These are phyloP conservation scores for Dinothrombium tinctorium DNA, from an alignment of 1,140 invertebrate genomes.

Conservation along the genomic window DNA sequence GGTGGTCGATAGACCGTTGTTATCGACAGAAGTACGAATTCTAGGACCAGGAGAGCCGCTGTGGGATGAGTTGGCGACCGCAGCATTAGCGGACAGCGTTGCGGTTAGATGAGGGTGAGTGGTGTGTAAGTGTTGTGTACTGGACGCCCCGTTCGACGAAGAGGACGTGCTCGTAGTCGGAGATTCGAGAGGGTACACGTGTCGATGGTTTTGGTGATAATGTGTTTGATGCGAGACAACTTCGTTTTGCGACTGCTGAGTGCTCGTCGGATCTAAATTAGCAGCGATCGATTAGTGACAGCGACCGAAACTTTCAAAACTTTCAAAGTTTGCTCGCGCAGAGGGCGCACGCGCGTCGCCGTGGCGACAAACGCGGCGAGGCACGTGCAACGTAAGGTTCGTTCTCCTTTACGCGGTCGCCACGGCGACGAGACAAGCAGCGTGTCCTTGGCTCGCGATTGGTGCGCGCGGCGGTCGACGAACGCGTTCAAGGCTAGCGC, in stretches of 20 bases:
- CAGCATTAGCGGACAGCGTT: neutral
- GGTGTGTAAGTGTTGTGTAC: conserved; percentile 3
- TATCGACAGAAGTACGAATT: neutral
- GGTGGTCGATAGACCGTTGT: neutral
- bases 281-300: too few species aligned
- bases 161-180: neutral
- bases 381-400: too few species aligned
- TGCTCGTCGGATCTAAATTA: neutral
- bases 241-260: neutral
- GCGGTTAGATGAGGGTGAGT: conserved; percentile 4
- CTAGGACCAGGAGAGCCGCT: neutral
- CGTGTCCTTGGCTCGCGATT: too few species aligned
- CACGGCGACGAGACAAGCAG: too few species aligned
- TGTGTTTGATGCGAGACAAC: neutral
- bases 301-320: too few species aligned
- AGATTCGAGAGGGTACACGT: neutral
- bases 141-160: neutral
- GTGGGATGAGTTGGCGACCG: neutral
- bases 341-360: too few species aligned
- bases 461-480: too few species aligned
- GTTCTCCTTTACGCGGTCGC: too few species aligned
- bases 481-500: too few species aligned
- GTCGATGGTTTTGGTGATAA: neutral
- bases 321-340: too few species aligned
- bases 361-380: too few species aligned